Percentiles rank a stretch among this genome's conserved stretches.
Conservation (phyloP, 2,113 vertebrate genomes). For the Dicrurus megarhynchus region DNA sequence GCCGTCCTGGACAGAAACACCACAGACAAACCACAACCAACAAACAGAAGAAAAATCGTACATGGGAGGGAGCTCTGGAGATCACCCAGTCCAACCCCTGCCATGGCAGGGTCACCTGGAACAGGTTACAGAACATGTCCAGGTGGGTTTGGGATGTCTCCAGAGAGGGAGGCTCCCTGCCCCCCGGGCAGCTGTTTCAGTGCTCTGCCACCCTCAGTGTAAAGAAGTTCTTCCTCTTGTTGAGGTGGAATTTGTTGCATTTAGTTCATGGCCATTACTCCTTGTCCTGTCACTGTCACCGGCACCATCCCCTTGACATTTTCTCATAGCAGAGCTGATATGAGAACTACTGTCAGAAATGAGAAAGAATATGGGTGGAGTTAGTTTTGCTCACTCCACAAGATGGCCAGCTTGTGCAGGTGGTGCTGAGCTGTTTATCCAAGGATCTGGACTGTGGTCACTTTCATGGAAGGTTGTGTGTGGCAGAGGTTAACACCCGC, state of each 20-base stretch:
- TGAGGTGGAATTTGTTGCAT: background rate
- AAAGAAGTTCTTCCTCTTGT: background rate
- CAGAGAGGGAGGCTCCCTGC: background rate
- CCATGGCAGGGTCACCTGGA: background rate
- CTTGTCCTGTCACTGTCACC: background rate
- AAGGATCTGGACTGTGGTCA: background rate
- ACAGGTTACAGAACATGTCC: background rate
- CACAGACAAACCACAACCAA: no score
- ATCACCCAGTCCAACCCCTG: background rate
- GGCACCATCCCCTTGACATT: background rate
- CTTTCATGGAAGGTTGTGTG: background rate
- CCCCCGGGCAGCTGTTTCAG: background rate
- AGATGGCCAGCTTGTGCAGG: background rate
- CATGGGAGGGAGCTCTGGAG: background rate
- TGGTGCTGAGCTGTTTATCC: background rate
- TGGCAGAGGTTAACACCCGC: background rate
- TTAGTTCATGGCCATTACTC: background rate
- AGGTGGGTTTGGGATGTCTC: background rate
- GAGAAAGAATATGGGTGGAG: background rate
- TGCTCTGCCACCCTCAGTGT: background rate
- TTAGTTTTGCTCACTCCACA: background rate
- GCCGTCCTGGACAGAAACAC: no score
- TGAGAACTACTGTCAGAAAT: background rate
- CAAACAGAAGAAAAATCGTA: no score
- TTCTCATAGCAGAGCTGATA: background rate